Evolutionary conservation across 2,888 invertebrate genomes (phyloP), one percentile per base, ranked within the genome.

Genomic region (Aleiodes leptofemur): DNA sequence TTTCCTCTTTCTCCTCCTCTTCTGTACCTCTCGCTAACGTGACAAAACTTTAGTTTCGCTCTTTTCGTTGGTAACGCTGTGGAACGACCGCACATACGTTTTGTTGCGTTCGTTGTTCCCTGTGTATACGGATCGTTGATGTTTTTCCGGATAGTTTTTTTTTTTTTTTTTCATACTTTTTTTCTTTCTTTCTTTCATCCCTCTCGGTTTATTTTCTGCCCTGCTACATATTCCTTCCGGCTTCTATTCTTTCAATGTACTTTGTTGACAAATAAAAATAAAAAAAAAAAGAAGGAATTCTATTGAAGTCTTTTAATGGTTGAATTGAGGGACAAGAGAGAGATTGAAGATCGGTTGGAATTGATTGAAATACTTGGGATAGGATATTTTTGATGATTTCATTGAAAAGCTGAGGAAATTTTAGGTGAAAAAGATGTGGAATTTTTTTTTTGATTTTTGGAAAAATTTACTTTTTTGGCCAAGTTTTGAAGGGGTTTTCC

Each of bases 41-140:
- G 59, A 68, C 51, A 68, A 51, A 68, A 68, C 51, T 68, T 68
- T 68, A 68, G 68, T 51, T 68, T 68, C 51, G 51, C 68, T 34
- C 51, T 68, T 68, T 68, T 68, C 51, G 68, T 51, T 34, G 50
- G n/a, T 51, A 68, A 68, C 68, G 29, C 29, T 31, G 51, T n/a
- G 31, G 50, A 68, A 68, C 53, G 68, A 31, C 51, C n/a, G 53
- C 51, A 51, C 68, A 51, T 64, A 48, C 48, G 64, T 51, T 53
- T 51, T 68, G 29, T 68, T 68, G 50, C 50, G 51, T 51, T 34
- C 31, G 31, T 68, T 68, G 16, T 64, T 48, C 29, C 48, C 23
- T 64, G 64, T 64, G 48, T 64, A 23, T 23, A 43, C 64, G 48
- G 43, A 64, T 51, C 34, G 34, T 51, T 68, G 68, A 68, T 34